These are phyloP conservation scores for Bradypus variegatus DNA, from an alignment of 2,797 vertebrate species.

Conservation along the genomic window DNA sequence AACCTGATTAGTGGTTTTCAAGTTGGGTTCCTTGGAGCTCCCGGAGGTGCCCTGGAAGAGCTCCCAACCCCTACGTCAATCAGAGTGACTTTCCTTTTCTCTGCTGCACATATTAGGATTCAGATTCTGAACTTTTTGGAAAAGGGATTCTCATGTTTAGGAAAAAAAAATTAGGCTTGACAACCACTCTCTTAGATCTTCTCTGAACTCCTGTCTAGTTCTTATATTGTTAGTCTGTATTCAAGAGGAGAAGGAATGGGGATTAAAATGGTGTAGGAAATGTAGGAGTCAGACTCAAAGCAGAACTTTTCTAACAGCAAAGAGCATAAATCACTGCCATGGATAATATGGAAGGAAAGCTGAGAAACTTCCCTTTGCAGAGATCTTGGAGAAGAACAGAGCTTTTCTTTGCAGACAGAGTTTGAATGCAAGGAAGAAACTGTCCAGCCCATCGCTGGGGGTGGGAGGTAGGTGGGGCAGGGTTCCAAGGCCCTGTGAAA, in stretches of 20 bases:
- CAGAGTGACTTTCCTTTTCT: background rate
- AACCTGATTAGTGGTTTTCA: background rate
- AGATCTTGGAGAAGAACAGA: background rate
- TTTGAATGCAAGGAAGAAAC: background rate
- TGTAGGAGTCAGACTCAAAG: background rate
- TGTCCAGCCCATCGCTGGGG: background rate
- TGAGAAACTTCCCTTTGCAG: background rate
- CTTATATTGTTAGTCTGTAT: background rate
- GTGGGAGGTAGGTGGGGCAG: background rate
- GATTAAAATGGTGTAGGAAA: background rate
- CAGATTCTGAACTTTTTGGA: background rate
- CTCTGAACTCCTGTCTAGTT: background rate
- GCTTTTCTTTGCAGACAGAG: background rate
- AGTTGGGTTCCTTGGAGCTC: background rate
- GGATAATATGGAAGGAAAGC: background rate
- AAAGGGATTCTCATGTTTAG: background rate
- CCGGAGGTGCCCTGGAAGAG: background rate
- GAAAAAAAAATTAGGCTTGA: background rate
- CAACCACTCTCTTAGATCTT: background rate
- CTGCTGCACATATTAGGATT: background rate
- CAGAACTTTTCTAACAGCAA: background rate
- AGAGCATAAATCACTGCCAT: background rate
- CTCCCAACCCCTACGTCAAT: too few species aligned
- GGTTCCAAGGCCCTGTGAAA: constrained; percentile 1
- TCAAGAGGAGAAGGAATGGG: background rate